Evolutionary conservation across 2,113 vertebrate species (phyloP), one percentile per base, ranked within the genome.

Genomic region (Callocephalon fimbriatum): DNA sequence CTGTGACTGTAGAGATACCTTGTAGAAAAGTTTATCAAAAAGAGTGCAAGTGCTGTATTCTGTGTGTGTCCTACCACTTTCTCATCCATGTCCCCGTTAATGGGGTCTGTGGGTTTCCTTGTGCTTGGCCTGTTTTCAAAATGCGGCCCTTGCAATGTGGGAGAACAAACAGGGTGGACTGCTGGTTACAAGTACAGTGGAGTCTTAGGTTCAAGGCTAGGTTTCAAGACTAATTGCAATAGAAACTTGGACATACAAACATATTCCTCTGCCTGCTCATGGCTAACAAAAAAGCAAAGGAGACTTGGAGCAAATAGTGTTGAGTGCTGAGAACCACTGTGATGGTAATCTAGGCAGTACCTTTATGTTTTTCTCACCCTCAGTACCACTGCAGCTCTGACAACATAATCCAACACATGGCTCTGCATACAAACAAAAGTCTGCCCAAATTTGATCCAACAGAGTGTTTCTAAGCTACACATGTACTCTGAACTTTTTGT

Each of bases 401-500:
- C 44, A 86, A 67, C 15, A 17, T 45, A 75, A 75, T 40, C 7
- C 35, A 70, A 18, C 0, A 2, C 42, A 22, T 15, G 38, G 27
- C 23, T 78, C 40, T 78, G 32, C 38, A 23, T 10, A 40, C 32
- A 72, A 67, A 45, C 6, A 76, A 12, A 67, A 31, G 17, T 65
- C 38, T 72, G 32, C 44, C 10, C 47, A 67, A 32, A 75, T 54
- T 25, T 40, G 20, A 85, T 56, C 26, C 35, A 35, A 51, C 2
- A 17, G 26, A 54, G 27, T 58, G 48, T 66, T 74, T 74, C 35
- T 45, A 72, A 67, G 56, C 29, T 56, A 56, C 29, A 9, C 0
- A 0, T 26, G 7, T 47, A 78, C 42, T 75, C 6, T 1, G 25
- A 72, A 71, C 3, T 11, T 63, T 12, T 48, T 25, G 9, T 42